These are phyloP conservation scores for Vireo altiloquus DNA, from an alignment of 2,113 vertebrate genomes.

Conservation along the genomic window DNA sequence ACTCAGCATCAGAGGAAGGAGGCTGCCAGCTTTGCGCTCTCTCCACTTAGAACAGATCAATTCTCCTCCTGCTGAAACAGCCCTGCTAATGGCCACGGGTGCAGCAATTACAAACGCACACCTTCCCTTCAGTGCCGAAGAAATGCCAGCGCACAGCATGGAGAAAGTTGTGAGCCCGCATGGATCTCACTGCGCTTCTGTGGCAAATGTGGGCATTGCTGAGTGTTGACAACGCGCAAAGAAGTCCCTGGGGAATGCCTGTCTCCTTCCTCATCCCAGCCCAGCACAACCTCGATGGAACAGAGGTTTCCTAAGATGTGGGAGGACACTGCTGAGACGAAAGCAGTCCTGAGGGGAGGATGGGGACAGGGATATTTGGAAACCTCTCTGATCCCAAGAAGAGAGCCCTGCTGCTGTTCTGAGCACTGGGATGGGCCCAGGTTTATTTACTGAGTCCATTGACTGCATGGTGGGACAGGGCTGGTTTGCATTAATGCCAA, in stretches of 20 bases:
- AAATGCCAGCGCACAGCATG: background rate
- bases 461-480: background rate
- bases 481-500: background rate
- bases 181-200: fast-evolving
- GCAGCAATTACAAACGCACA: background rate
- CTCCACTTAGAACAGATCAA: background rate
- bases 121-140: background rate
- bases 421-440: background rate
- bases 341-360: background rate
- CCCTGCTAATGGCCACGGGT: background rate
- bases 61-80: background rate
- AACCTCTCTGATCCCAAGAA: background rate
- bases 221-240: fast-evolving
- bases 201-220: fast-evolving
- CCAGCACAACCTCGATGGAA: background rate
- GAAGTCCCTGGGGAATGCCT: background rate
- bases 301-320: background rate
- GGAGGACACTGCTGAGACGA: background rate
- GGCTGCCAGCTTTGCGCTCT: background rate
- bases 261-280: background rate
- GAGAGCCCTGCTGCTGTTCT: fast-evolving
- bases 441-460: fast-evolving
- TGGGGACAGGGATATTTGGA: background rate
- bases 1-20: background rate
- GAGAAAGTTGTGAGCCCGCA: background rate